A percentile compares a stretch with the other conserved stretches of the same genome.
Conservation (phyloP, 2,888 invertebrate species). For the Hyles lineata region DNA sequence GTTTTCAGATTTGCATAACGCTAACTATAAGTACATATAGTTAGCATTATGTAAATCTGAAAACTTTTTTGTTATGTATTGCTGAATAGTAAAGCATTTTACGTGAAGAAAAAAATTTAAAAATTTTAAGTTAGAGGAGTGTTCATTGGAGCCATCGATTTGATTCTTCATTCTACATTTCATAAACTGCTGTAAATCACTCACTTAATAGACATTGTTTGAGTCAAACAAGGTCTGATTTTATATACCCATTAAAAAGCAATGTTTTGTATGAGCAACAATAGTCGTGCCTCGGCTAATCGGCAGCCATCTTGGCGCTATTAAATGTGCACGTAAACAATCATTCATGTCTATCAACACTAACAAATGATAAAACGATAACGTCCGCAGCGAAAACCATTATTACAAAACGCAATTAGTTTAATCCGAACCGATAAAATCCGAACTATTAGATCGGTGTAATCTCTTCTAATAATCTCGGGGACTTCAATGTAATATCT, state of each 20-base stretch:
- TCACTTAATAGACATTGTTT: not conserved
- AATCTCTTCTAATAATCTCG: slow-evolving; percentile 60
- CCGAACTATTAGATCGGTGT: slow-evolving; percentile 62
- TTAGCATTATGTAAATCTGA: too few species aligned
- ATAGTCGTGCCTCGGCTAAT: slow-evolving; percentile 13
- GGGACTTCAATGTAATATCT: slow-evolving; percentile 53
- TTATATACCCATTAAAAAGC: not conserved
- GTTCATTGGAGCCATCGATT: too few species aligned
- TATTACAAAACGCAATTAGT: slow-evolving; percentile 70
- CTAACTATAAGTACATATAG: too few species aligned
- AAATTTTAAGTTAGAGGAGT: too few species aligned
- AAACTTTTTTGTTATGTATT: too few species aligned
- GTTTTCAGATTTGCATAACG: too few species aligned
- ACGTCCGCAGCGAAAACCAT: slow-evolving; percentile 54
- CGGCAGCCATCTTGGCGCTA: slow-evolving; percentile 18
- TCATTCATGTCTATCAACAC: slow-evolving; percentile 42
- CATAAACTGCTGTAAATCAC: not conserved
- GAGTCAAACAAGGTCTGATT: not conserved
- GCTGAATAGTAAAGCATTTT: too few species aligned
- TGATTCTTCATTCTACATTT: not conserved
- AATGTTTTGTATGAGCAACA: not conserved
- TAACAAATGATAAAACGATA: slow-evolving; percentile 46
- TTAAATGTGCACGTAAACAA: slow-evolving; percentile 31
- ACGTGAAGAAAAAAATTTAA: too few species aligned
- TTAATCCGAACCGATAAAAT: slow-evolving; percentile 67